These are phyloP conservation scores for Eucera pruinosa DNA, from an alignment of 2,888 invertebrate species.

Conservation along the genomic window DNA sequence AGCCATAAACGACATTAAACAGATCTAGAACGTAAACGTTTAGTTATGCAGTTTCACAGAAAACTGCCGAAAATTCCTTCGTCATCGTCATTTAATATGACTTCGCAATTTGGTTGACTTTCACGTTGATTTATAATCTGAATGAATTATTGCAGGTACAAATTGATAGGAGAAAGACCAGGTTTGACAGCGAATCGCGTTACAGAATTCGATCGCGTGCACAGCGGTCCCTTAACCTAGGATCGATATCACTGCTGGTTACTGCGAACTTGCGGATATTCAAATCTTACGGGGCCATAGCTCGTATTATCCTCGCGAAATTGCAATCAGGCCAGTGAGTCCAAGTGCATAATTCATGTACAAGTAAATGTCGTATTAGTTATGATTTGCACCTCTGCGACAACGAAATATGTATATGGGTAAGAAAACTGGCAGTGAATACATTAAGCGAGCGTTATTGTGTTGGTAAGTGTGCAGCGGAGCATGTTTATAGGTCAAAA, in stretches of 20 bases:
- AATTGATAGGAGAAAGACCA: slow-evolving; percentile 64
- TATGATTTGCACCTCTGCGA: slow-evolving; percentile 16
- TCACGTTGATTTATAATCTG: slow-evolving; percentile 32
- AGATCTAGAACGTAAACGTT: too few relatives aligned
- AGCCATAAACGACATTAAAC: too few relatives aligned
- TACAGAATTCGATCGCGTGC: slow-evolving; percentile 81
- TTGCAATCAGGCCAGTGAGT: slow-evolving; percentile 62
- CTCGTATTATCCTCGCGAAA: slow-evolving; percentile 70
- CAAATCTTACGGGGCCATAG: slow-evolving; percentile 70
- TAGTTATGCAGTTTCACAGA: too few relatives aligned
- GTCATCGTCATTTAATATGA: slow-evolving; percentile 9
- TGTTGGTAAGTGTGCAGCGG: too few relatives aligned
- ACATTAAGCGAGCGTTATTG: slow-evolving; percentile 3
- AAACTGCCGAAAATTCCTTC: too few relatives aligned
- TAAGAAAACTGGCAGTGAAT: slow-evolving; percentile 27
- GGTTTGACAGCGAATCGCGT: slow-evolving; percentile 71
- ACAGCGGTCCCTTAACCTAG: slow-evolving; percentile 71
- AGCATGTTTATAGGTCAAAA: slow-evolving; percentile 6
- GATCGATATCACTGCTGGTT: slow-evolving; percentile 81
- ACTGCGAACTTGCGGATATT: slow-evolving; percentile 75
- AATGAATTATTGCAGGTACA: slow-evolving; percentile 47
- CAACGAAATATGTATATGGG: slow-evolving; percentile 11
- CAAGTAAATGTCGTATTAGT: slow-evolving; percentile 39
- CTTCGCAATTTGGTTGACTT: slow-evolving; percentile 24
- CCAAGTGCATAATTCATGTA: slow-evolving; percentile 29